A percentile compares a stretch with the other conserved stretches of the same genome.
phyloP scores from a whole-genome alignment of 2,888 invertebrate species.

The Microchrysa polita region DNA sequence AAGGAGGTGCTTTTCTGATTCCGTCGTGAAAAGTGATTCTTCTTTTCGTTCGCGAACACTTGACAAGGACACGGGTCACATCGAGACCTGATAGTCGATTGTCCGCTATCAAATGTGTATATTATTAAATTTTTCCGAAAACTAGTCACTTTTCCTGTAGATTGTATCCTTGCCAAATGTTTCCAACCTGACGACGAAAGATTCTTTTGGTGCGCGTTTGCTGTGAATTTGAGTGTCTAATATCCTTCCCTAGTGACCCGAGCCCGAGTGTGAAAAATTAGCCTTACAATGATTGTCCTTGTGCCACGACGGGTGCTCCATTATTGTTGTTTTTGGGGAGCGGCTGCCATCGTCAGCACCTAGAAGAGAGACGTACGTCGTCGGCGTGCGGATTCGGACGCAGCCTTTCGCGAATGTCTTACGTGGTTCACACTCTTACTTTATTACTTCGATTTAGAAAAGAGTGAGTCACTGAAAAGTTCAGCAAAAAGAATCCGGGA shows the following conservation, averaged over 20 bases:
- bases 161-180: too few species aligned
- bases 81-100: background rate
- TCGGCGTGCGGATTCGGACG: background rate
- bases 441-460: constrained; percentile 10
- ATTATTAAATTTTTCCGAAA: background rate
- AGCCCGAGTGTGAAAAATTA: too few species aligned
- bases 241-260: too few species aligned
- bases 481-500: too few species aligned
- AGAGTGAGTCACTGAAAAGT: constrained; percentile 8
- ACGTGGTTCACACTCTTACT: background rate
- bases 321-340: constrained; percentile 37
- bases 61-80: constrained; percentile 25
- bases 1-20: constrained; percentile 37
- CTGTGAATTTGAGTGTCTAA: too few species aligned
- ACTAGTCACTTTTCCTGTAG: too few species aligned
- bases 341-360: constrained; percentile 9
- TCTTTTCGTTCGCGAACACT: constrained; percentile 19
- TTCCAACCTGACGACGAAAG: too few species aligned
- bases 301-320: constrained; percentile 12
- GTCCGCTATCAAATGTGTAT: constrained; percentile 13
- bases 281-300: background rate
- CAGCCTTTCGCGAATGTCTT: constrained; percentile 10
- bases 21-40: background rate
- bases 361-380: too few species aligned
- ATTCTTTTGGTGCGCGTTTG: too few species aligned